Percentiles rank a stretch among this genome's conserved stretches.
phyloP scores from a whole-genome alignment of 2,113 vertebrate genomes.

The Apodemus speciosus region DNA sequence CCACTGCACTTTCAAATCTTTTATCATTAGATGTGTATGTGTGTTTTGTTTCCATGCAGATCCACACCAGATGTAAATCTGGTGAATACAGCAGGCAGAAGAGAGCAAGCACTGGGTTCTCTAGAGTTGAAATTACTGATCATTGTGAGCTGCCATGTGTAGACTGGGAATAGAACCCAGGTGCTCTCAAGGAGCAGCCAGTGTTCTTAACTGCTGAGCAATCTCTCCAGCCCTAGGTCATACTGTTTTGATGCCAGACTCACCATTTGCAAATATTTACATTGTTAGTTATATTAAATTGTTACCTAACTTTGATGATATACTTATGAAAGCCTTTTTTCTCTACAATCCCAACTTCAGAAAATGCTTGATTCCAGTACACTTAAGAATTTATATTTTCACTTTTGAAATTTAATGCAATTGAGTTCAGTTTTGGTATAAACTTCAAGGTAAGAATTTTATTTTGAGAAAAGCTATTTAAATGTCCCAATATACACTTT shows the following conservation, averaged over 20 bases:
- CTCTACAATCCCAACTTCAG: neutral
- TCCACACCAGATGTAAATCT: neutral
- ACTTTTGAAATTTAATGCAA: conserved; percentile 8
- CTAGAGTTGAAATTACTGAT: neutral
- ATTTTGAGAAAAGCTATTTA: neutral
- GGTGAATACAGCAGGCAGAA: neutral
- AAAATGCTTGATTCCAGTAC: conserved; percentile 38
- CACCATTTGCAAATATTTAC: conserved; percentile 10
- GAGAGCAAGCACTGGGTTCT: neutral
- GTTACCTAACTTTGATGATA: neutral
- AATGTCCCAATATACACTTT: neutral
- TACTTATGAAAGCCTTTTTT: neutral
- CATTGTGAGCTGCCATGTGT: neutral
- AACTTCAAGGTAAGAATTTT: neutral
- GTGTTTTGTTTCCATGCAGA: neutral
- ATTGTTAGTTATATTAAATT: neutral
- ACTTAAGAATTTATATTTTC: conserved; percentile 17
- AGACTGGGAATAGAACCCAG: neutral
- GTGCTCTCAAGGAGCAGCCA: neutral
- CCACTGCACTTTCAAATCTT: neutral
- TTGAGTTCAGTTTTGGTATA: neutral
- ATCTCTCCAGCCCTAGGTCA: neutral
- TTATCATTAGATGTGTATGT: neutral
- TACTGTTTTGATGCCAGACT: neutral
- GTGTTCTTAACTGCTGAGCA: neutral